Conservation (phyloP, 2,888 invertebrate genomes). For the Drosophila setosimentum region DNA sequence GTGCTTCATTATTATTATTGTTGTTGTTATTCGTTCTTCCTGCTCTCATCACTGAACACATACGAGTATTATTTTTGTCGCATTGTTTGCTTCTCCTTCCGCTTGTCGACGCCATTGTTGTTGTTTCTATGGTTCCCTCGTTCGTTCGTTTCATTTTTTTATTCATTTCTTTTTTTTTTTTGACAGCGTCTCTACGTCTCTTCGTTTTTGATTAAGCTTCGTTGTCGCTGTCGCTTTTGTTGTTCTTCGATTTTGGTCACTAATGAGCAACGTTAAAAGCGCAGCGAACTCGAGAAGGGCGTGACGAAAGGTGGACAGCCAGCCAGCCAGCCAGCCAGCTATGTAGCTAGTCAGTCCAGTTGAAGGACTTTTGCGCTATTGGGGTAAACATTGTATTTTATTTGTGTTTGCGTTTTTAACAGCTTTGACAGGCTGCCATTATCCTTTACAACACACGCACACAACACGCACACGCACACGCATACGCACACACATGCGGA, state of each 20-base stretch:
- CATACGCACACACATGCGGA: slow-evolving; percentile 17
- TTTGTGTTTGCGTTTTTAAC: slow-evolving; percentile 80
- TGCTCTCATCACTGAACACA: slow-evolving; percentile 37
- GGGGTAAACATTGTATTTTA: slow-evolving; percentile 72
- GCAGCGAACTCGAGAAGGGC: slow-evolving; percentile 71
- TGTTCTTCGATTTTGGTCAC: slow-evolving; percentile 74
- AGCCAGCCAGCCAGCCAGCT: background rate
- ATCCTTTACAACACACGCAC: slow-evolving; percentile 49
- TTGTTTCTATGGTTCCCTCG: slow-evolving; percentile 34
- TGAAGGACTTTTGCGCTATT: slow-evolving; percentile 21
- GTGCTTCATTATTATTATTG: slow-evolving; percentile 58
- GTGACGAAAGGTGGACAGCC: slow-evolving; percentile 55
- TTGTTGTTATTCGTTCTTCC: slow-evolving; percentile 57
- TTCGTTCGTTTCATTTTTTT: slow-evolving; percentile 21
- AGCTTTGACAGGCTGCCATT: slow-evolving; percentile 69
- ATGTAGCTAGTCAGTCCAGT: background rate
- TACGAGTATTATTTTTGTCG: slow-evolving; percentile 70
- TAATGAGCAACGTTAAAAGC: slow-evolving; percentile 75
- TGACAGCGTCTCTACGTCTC: slow-evolving; percentile 52
- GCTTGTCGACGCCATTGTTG: slow-evolving; percentile 70
- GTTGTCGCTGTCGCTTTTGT: slow-evolving; percentile 51
- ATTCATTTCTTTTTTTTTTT: slow-evolving; percentile 43
- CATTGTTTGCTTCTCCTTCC: slow-evolving; percentile 73
- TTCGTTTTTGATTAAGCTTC: slow-evolving; percentile 71
- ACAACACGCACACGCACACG: slow-evolving; percentile 7